These are phyloP conservation scores for Rostratula benghalensis DNA, from an alignment of 2,113 vertebrate genomes.

Conservation along the genomic window DNA sequence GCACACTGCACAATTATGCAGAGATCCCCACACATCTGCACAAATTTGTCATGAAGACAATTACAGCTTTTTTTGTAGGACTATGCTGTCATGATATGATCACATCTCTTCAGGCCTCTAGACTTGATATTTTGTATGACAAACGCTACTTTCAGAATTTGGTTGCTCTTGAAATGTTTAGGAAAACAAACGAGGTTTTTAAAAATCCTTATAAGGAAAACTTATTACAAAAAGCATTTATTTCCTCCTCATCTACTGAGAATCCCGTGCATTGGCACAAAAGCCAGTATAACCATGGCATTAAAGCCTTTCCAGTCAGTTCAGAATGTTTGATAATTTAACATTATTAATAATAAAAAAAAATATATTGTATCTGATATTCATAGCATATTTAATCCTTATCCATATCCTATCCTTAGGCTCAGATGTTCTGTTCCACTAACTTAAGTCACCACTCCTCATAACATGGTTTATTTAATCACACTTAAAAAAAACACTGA, in stretches of 20 bases:
- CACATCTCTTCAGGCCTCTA: constrained; percentile 21
- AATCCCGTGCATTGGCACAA: background rate
- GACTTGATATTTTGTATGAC: background rate
- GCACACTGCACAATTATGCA: constrained; percentile 22
- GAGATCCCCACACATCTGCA: constrained; percentile 12
- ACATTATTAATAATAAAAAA: background rate
- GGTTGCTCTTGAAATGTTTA: background rate
- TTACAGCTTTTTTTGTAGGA: constrained; percentile 12
- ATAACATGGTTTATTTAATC: background rate
- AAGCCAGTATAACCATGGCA: background rate
- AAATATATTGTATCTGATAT: background rate
- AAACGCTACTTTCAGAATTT: background rate
- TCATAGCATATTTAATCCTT: background rate
- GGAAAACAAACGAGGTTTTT: background rate
- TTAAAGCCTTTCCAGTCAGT: background rate
- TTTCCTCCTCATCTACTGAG: background rate
- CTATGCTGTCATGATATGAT: constrained; percentile 28
- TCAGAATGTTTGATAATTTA: background rate
- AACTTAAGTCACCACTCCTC: background rate
- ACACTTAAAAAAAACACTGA: background rate
- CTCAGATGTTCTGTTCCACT: background rate
- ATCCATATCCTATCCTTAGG: background rate
- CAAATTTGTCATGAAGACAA: background rate
- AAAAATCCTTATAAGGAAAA: background rate
- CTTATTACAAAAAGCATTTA: background rate